Conservation (phyloP, 2,113 vertebrate species). For the Oncorhynchus masou region DNA sequence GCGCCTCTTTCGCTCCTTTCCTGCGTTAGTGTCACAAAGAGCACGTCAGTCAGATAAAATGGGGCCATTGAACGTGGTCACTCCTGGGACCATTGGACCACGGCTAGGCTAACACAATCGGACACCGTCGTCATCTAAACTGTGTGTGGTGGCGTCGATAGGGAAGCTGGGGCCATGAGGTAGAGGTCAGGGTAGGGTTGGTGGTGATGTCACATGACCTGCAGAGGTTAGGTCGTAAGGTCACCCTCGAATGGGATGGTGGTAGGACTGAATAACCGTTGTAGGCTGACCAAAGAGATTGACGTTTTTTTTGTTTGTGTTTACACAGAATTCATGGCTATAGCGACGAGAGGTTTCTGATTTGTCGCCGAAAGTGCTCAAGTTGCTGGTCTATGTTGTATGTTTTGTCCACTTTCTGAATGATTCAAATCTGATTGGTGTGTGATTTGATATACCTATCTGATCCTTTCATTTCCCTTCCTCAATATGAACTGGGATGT, state of each 20-base stretch:
- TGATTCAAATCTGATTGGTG: no score
- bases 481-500: no score
- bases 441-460: no score
- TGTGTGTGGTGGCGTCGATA: constrained; percentile 31
- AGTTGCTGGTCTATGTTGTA: no score
- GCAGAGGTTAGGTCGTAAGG: constrained; percentile 34
- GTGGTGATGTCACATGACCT: constrained; percentile 46
- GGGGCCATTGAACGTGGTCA: constrained; percentile 38
- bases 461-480: no score
- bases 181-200: constrained; percentile 38
- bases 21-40: constrained; percentile 44
- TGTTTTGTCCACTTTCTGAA: no score
- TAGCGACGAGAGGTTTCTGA: no score
- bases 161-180: not conserved
- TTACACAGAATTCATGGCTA: not conserved
- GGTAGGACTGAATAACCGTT: constrained; percentile 9
- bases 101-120: constrained; percentile 56
- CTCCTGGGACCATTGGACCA: not conserved
- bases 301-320: not conserved
- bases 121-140: constrained; percentile 45
- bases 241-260: constrained; percentile 20
- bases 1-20: constrained; percentile 28
- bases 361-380: no score
- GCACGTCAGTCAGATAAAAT: constrained; percentile 44
- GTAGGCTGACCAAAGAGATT: constrained; percentile 11